Evolutionary conservation across 2,888 invertebrate genomes (phyloP), one percentile per base, ranked within the genome.

Genomic region (Syritta pipiens): DNA sequence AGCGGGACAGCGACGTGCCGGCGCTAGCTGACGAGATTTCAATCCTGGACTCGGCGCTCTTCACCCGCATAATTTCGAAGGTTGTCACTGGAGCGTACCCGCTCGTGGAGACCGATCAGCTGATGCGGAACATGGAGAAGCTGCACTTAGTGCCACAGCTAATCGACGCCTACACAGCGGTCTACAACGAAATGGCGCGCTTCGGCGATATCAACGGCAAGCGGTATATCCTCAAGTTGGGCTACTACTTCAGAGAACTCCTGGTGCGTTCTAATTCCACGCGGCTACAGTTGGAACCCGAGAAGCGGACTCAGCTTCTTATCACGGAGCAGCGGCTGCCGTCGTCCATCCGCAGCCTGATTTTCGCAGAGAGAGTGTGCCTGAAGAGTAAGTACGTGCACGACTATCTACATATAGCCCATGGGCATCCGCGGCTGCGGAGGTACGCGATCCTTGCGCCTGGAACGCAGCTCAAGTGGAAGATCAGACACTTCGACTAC

Each of bases 41-140:
- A 4, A 57, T 57, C 6, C 57, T 79, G 1, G 79, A 79, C 20
- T 10, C 60, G 0, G 32, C 37, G 9, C 62, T 79, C 1, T 79
- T 79, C 26, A 74, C 49, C 1, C 42, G 35, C 10, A 68, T 79
- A n/a, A 74, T 79, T 12, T 57, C 79, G 10, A 74, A 62, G 12
- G 57, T 79, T 6, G 12, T 79, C 37, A 19, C 57, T 3, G 60
- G 37, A 0, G 28, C 62, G 1, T 79, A 79, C 26, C 40, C 79
- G 0, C 42, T 57, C 17, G 49, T 62, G 2, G 62, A 74, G 0
- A 74, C 65, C 4, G 74, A 74, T 12, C 42, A 68, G 1, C 9
- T 79, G 30, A 74, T 79, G 74, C 55, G 79, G 12, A 74, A 74
- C 32, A 79, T 79, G 74, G 79, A 79, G 22, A 74, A 57, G 24